phyloP scores from a whole-genome alignment of 2,113 vertebrate genomes.

The Nymphicus hollandicus region DNA sequence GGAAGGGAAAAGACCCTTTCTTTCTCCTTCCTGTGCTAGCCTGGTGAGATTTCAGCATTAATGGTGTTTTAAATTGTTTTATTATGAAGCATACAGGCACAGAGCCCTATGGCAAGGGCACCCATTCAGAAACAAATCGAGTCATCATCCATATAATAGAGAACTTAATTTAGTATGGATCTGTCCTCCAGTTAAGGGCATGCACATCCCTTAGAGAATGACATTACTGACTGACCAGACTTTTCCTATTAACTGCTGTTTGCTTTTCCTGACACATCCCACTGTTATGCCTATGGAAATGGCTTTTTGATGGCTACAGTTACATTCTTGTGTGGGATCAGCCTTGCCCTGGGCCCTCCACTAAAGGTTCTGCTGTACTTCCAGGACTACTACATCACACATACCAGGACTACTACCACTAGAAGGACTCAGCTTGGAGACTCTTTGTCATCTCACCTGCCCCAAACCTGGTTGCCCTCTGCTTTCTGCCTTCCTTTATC shows the following conservation, averaged over 20 bases:
- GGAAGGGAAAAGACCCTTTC: neutral
- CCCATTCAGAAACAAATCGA: conserved; percentile 15
- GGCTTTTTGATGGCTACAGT: conserved; percentile 36
- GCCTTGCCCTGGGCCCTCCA: conserved; percentile 28
- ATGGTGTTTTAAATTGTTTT: neutral
- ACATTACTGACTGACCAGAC: neutral
- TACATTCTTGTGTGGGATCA: conserved; percentile 44
- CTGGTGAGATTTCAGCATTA: neutral
- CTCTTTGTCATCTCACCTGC: neutral
- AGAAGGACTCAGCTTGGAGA: neutral
- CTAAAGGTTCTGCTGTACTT: conserved; percentile 45
- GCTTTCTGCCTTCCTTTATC: neutral
- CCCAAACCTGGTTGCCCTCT: neutral
- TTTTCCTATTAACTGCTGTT: neutral
- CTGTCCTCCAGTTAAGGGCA: neutral
- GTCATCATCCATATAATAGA: neutral
- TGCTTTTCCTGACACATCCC: conserved; percentile 19
- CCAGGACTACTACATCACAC: conserved; percentile 29
- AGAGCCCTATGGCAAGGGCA: conserved; percentile 35
- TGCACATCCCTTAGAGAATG: neutral
- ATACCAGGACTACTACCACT: neutral
- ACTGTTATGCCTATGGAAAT: conserved; percentile 21
- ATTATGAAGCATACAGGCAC: neutral
- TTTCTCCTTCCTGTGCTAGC: neutral
- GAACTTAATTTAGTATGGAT: conserved; percentile 41